Base-by-base conservation (phyloP, 2,888 invertebrate genomes). In the Lymantria monacha region DNA sequence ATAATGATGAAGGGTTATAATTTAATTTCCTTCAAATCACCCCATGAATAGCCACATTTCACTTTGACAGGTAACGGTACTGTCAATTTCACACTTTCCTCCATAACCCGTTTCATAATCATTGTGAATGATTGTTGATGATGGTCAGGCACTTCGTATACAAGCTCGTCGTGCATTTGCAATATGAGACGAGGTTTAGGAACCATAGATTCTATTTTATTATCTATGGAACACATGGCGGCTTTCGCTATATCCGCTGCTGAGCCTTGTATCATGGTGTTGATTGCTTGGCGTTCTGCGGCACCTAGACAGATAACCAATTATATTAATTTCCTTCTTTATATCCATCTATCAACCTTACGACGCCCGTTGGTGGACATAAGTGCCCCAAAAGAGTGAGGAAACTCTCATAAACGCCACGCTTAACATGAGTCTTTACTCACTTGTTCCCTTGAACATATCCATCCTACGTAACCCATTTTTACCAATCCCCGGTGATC, bases 201-300 rank as follows among this genome's bases (percentile, higher is more conserved):
- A 41, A 57, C 62, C 15, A 68, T 51, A 0, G 38, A 81, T 63
- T 70, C 88, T 48, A 60, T 81, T 77, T 75, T 91, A 10, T 88
- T 82, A 65, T 97, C 95, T 69, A 98, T 94, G 45, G 92, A 90
- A 30, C 97, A 92, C 95, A 99, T 97, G 0, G 98, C 98, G 51
- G 92, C 94, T 84, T 99, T 99, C 0, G 97, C 96, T 42, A 99
- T 94, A 84, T 99, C 99, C 0, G 99, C 97, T 0, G 99, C 99
- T 0, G 99, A 98, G 0, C 99, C 99, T 88, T 99, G 99, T 47
- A 99, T 95, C 11, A 95, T 96, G 1, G 98, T 97, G 82, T 99
- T 99, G 0, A 99, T 94, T 11, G 98, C 98, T 92, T 99, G 98
- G n/a, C 99, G 93, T 84, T 98, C 98, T 0, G 97, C 96, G 90